phyloP scores from a whole-genome alignment of 2,888 invertebrate genomes.

The Philereme transversata region DNA sequence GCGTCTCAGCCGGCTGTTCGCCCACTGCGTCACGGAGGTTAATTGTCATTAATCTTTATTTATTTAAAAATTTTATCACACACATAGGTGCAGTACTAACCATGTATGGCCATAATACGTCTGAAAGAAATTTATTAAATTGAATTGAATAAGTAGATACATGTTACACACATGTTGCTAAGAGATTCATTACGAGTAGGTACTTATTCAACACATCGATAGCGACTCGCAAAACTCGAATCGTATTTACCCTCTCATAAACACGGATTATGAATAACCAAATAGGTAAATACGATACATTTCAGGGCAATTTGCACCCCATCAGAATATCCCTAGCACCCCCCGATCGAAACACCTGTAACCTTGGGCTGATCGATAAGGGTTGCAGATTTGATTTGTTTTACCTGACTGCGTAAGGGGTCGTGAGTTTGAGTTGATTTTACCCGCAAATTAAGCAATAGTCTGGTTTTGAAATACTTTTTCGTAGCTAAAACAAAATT shows the following conservation, averaged over 20 bases:
- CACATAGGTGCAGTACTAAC: no score
- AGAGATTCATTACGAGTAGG: no score
- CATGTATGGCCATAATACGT: no score
- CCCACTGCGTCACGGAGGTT: no score
- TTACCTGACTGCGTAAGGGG: slow-evolving; percentile 18
- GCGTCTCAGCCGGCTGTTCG: no score
- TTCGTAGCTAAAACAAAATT: no score
- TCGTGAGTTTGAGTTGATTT: slow-evolving; percentile 4
- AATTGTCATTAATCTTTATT: no score
- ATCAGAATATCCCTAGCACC: slow-evolving; percentile 43
- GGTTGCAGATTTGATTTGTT: slow-evolving; percentile 38
- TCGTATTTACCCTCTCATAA: slow-evolving; percentile 15
- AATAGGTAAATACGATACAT: slow-evolving; percentile 32
- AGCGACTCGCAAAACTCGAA: not conserved
- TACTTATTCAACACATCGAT: not conserved
- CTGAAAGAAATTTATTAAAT: no score
- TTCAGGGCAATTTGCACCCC: slow-evolving; percentile 66
- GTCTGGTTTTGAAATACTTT: not conserved
- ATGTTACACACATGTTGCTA: no score
- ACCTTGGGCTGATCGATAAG: slow-evolving; percentile 50
- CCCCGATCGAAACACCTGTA: slow-evolving; percentile 55
- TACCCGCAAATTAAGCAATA: not conserved
- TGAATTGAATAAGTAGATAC: no score
- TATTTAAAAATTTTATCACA: no score
- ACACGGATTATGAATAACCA: slow-evolving; percentile 21